Conservation (phyloP, 2,797 vertebrate species). For the Molossus alvarezi region DNA sequence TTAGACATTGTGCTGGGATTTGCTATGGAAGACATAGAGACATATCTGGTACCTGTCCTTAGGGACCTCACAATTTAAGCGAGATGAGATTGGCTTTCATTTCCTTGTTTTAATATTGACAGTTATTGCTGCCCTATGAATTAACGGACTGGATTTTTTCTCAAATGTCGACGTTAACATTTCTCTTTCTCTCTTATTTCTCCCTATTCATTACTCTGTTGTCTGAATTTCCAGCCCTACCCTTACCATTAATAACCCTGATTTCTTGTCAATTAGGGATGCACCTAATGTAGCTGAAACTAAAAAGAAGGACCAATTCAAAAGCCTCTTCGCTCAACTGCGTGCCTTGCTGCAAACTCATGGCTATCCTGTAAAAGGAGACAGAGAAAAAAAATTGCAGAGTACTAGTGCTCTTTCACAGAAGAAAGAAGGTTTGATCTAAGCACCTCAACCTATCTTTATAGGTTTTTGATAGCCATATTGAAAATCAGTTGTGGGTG, state of each 20-base stretch:
- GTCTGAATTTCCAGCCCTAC: neutral
- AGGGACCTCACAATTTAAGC: neutral
- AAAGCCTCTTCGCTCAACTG: conserved; percentile 94
- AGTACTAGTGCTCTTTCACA: conserved; percentile 94
- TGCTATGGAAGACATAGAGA: conserved; percentile 5
- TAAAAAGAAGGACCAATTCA: conserved; percentile 94
- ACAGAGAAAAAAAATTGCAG: conserved; percentile 94
- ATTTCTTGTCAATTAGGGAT: conserved; percentile 89
- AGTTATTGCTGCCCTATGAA: neutral
- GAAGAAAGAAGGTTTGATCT: conserved; percentile 94
- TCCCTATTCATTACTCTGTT: neutral
- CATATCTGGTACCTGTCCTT: neutral
- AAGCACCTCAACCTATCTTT: accelerated
- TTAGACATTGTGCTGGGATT: neutral
- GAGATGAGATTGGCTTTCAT: neutral
- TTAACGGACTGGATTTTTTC: conserved; percentile 42
- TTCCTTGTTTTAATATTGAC: conserved; percentile 46
- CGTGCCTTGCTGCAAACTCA: conserved; percentile 95
- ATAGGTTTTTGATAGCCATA: neutral
- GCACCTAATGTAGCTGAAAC: conserved; percentile 94
- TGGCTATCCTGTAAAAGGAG: conserved; percentile 94
- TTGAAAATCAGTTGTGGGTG: conserved; percentile 34
- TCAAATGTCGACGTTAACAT: neutral
- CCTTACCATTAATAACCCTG: neutral
- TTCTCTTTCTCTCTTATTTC: neutral